Evolutionary conservation across 2,888 invertebrate species (phyloP), one percentile per base, ranked within the genome.

Genomic region (Drosophila colorata): DNA sequence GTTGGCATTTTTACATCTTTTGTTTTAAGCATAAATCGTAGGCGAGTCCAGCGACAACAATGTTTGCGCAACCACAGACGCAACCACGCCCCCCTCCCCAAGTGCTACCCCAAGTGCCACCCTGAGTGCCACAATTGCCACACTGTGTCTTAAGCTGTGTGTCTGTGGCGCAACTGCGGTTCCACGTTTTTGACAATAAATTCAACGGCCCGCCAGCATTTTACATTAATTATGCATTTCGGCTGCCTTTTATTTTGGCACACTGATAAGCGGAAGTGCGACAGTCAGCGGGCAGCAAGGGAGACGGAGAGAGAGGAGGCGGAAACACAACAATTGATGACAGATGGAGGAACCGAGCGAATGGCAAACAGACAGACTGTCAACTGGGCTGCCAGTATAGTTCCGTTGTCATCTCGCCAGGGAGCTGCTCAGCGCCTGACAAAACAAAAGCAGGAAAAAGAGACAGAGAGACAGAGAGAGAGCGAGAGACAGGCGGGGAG

Each of bases 161-260:
- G 52, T 51, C 47, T 38, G 35, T 14, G 44, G 9, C 61, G 35
- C 25, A 33, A 28, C 44, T 60, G 65, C 16, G 71, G 60, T 18
- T 61, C 33, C 23, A 18, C 41, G 44, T 18, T 46, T 66, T 66
- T 49, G 53, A 71, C 74, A 76, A 74, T 69, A 78, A 72, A 72
- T 74, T 78, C 49, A 46, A 52, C 51, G 58, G 51, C 0, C 49
- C 61, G 53, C 28, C 70, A 61, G 65, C 69, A 71, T 61, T 87
- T 78, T 74, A 72, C 82, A 84, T 87, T 87, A 82, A 84, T 85
- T 84, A 79, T 70, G 77, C 74, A 85, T 87, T 77, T 87, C 57
- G 74, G 72, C 31, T 74, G 51, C 41, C 66, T 78, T 78, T 69
- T 65, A 69, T 61, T 59, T 65, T 38, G 28, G 13, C 47, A 7